A percentile compares a stretch with the other conserved stretches of the same genome.
phyloP scores from a whole-genome alignment of 1,140 invertebrate species.

The Dendroctonus valens region DNA sequence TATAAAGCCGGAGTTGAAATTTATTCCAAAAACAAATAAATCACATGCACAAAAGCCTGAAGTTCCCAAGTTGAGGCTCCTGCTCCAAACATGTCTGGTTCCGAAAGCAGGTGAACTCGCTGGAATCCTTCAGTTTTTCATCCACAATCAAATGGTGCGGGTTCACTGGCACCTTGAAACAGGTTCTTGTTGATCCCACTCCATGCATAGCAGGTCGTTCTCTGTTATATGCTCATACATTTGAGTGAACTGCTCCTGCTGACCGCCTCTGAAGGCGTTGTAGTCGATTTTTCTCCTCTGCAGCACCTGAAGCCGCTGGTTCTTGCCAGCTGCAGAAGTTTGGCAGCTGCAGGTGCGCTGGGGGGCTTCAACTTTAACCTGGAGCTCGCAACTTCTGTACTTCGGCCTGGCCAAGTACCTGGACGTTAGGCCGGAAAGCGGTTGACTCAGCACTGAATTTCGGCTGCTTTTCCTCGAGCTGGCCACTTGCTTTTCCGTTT shows the following conservation, averaged over 20 bases:
- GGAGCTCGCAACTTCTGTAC: too few relatives aligned
- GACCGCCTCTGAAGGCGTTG: too few relatives aligned
- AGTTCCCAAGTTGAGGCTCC: slow-evolving; percentile 24
- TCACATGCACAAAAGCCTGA: slow-evolving; percentile 8
- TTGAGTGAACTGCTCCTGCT: slow-evolving; percentile 7
- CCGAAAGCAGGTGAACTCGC: slow-evolving; percentile 29
- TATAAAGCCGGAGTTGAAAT: too few relatives aligned
- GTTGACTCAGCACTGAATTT: not conserved
- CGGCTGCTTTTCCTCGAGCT: not conserved
- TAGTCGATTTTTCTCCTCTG: too few relatives aligned
- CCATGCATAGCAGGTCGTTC: slow-evolving; percentile 38
- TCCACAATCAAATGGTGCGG: slow-evolving; percentile 35
- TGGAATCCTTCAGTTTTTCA: slow-evolving; percentile 32
- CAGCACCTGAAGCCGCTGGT: too few relatives aligned
- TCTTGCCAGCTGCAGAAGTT: too few relatives aligned
- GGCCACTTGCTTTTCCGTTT: slow-evolving; percentile 6
- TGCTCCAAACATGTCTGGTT: slow-evolving; percentile 14
- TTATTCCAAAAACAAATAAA: not conserved
- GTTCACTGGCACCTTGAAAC: slow-evolving; percentile 35
- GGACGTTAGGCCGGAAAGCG: too few relatives aligned
- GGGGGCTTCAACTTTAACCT: too few relatives aligned
- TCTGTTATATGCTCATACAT: slow-evolving; percentile 34
- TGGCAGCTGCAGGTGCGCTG: too few relatives aligned
- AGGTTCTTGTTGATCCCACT: slow-evolving; percentile 40
- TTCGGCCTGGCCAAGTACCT: too few relatives aligned